Evolutionary conservation across 1,140 invertebrate species (phyloP), one percentile per base, ranked within the genome.

Genomic region (Oryzaephilus surinamensis): DNA sequence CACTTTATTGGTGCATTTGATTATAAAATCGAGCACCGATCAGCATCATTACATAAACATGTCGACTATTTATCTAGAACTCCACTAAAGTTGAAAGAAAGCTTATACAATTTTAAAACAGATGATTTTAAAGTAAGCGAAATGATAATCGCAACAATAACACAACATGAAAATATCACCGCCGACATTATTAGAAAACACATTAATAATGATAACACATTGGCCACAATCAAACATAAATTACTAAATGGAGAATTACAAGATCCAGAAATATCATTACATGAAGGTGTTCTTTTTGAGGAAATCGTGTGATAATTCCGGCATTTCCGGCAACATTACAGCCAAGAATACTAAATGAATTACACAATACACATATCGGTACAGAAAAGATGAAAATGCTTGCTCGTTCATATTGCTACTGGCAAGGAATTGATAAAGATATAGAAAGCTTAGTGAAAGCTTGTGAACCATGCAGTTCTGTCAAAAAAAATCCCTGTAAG

Each of bases 331-430:
- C 17, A 19, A 38, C 26, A 23, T 34, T 47, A 15, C 18, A 29
- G 34, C 5, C 17, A 18, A 6, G 6, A 5, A 12, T 44, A 18
- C 36, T 48, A 12, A 10, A 21, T 12, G 15, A 54, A 38, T 27
- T 50, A 27, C 48, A 50, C 24, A 33, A 29, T 24, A 14, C 40
- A 8, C 56, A 57, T 26, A 8, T 49, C 2, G 58, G 56, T 17
- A 46, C 51, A 7, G 41, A 36, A 2, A 51, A 51, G 38, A 57
- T 59, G 55, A 57, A 57, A 43, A 30, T 36, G 5, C 24, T 57
- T 3, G 51, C 48, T 8, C 20, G 50, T 20, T 4, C 23, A 3
- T 24, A 24, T 21, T 21, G 20, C 2, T 48, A 39, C 23, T 56
- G 47, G 49, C 28, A 23, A 14, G 20, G 21, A 5, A 43, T 56